Percentiles rank a stretch among this genome's conserved stretches.
phyloP scores from a whole-genome alignment of 1,140 invertebrate genomes.

The Melipona quadrifasciata region DNA sequence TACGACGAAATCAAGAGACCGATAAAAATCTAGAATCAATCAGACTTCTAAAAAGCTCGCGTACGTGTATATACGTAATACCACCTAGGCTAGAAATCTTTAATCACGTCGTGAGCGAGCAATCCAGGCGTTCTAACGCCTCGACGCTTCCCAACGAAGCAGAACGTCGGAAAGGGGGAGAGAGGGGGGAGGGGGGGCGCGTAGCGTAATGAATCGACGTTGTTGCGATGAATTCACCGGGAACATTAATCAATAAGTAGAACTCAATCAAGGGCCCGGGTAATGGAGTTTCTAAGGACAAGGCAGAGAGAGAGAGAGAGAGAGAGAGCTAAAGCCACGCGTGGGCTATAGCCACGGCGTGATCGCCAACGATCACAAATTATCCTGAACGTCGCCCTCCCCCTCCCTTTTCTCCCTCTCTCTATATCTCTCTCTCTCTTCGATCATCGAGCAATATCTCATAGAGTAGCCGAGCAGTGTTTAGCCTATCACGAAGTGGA shows the following conservation, averaged over 20 bases:
- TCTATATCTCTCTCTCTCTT: neutral
- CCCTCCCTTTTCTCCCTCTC: neutral
- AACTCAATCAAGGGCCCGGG: slow-evolving; percentile 30
- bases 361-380: slow-evolving; percentile 72
- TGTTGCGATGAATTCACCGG: neutral
- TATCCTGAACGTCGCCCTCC: slow-evolving; percentile 53
- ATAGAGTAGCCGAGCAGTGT: slow-evolving; percentile 72
- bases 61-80: too few species aligned
- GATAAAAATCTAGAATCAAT: neutral
- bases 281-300: slow-evolving; percentile 28
- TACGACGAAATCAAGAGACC: neutral
- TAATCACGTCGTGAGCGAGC: neutral
- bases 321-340: neutral
- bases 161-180: neutral
- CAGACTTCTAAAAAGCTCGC: too few species aligned
- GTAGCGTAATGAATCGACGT: slow-evolving; percentile 10
- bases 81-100: neutral
- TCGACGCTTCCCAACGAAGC: neutral
- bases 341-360: neutral
- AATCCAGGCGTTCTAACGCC: neutral
- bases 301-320: neutral
- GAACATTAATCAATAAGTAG: slow-evolving; percentile 42
- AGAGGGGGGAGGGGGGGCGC: too few species aligned
- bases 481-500: slow-evolving; percentile 77
- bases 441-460: slow-evolving; percentile 69